Evolutionary conservation across 2,113 vertebrate species (phyloP), one percentile per base, ranked within the genome.

Genomic region (Hippocampus abdominalis): DNA sequence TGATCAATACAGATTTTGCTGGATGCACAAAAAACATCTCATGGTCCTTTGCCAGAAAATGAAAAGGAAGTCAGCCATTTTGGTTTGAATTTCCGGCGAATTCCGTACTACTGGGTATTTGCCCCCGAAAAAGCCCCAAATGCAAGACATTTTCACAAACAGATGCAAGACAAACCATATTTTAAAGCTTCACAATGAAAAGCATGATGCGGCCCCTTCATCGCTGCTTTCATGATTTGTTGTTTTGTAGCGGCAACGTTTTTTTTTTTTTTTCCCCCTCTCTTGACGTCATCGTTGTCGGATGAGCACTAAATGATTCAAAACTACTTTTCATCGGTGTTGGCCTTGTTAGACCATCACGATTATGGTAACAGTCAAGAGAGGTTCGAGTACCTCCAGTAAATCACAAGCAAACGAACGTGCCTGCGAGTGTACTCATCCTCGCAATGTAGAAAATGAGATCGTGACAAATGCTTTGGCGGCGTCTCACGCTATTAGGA

Each of bases 401-500:
- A 57, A 21, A 51, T 66, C 42, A 54, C 18, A 12, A 49, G 21
- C 27, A 57, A 69, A 20, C 20, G 49, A 56, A 74, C 51, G 49
- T 20, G 9, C 23, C 12, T 8, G 9, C 21, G 27, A 21, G 51
- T 68, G 56, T n/a, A 32, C n/a, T 23, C 1, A 3, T 44, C 57
- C 18, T 56, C 40, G 21, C 51, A 27, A 25, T 68, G 59, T 51
- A 25, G 15, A 51, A 23, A 72, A 67, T 53, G 57, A 70, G 59
- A 74, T 25, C 27, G 75, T 68, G 42, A 78, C 53, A 70, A 71
- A 80, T 57, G 64, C 54, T 66, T 44, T 18, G 32, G 2, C 46
- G 59, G 36, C 54, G 29, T 59, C 46, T n/a, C 54, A 18, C n/a
- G 5, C 44, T 57, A 74, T 61, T 63, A 53, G 56, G 7, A 0